Evolutionary conservation across 1,140 invertebrate genomes (phyloP).

Genomic region (Camponotus pennsylvanicus): DNA sequence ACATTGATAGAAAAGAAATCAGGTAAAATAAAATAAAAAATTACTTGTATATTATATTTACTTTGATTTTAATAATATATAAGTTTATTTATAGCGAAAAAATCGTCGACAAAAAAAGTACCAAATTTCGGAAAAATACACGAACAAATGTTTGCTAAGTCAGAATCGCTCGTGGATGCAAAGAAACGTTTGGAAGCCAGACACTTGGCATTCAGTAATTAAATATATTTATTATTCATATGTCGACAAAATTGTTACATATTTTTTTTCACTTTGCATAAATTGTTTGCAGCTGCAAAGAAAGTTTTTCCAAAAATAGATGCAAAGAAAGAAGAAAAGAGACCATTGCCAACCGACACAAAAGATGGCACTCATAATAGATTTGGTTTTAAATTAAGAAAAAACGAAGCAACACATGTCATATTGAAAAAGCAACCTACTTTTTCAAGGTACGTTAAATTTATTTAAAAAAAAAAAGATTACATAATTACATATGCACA

Average conservation of each 20-base stretch:
- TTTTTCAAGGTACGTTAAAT: conserved; percentile 24
- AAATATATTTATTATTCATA: conserved; percentile 8
- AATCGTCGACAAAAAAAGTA: conserved; percentile 83
- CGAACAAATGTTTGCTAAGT: conserved; percentile 88
- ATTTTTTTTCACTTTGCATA: conserved; percentile 23
- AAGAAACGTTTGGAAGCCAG: conserved; percentile 85
- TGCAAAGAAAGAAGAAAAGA: conserved; percentile 21
- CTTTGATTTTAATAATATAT: neutral
- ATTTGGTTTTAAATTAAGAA: conserved; percentile 84
- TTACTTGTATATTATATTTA: neutral
- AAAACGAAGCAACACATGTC: conserved; percentile 74
- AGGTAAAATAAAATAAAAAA: conserved; percentile 17
- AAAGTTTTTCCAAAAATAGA: neutral
- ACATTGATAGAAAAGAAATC: conserved; percentile 19
- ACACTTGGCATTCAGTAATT: conserved; percentile 75
- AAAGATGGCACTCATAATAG: conserved; percentile 79
- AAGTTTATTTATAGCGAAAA: conserved; percentile 55
- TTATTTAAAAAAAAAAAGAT: neutral
- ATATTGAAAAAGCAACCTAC: conserved; percentile 64
- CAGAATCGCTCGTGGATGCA: conserved; percentile 89
- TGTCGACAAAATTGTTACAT: neutral
- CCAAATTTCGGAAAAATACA: conserved; percentile 90
- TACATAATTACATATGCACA: neutral
- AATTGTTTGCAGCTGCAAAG: neutral
- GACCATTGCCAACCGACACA: conserved; percentile 38